Base-by-base conservation (phyloP, 1,140 invertebrate species). In the Drosophila nebulosa region DNA sequence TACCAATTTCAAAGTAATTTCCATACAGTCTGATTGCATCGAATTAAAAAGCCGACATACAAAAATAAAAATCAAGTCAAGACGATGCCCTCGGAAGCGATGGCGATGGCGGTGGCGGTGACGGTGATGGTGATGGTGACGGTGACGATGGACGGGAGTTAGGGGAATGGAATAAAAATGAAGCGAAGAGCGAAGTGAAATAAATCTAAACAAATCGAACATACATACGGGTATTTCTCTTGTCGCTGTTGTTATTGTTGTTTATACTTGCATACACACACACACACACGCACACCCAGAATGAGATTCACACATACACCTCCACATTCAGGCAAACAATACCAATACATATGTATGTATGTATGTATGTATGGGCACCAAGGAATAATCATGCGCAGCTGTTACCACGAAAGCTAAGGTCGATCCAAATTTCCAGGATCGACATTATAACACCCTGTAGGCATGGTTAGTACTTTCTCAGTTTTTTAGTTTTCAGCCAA, bases 1-100 rank as follows among this genome's bases (percentile, higher is more conserved):
- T 76, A 72, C 68, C 68, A 78, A 78, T 78, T 76, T 76, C 61
- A 68, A 78, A 76, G 75, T 64, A 78, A 78, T 78, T 75, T 78
- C 75, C 75, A 78, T 78, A 78, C 73, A 61, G 69, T 69, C 69
- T 78, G 68, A 78, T 78, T 78, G 73, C 57, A 76, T 78, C 64
- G 60, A 76, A 76, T 72, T 78, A 78, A 78, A 78, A 75, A 76
- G 30, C 73, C 66, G 62, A 74, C 65, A 70, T 62, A 64, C 53
- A 68, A 61, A 61, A 70, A 75, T 67, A 56, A 69, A 65, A 62
- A 77, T 69, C 57, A 74, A 74, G 61, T 69, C 57, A 74, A 74
- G 61, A 65, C 68, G 53, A 70, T 50, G 39, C 46, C 55, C 35
- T 51, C 60, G 56, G 27, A 30, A 58, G 27, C 36, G 24, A 46